Evolutionary conservation across 1,140 invertebrate species (phyloP).

Genomic region (Procambarus clarkii): DNA sequence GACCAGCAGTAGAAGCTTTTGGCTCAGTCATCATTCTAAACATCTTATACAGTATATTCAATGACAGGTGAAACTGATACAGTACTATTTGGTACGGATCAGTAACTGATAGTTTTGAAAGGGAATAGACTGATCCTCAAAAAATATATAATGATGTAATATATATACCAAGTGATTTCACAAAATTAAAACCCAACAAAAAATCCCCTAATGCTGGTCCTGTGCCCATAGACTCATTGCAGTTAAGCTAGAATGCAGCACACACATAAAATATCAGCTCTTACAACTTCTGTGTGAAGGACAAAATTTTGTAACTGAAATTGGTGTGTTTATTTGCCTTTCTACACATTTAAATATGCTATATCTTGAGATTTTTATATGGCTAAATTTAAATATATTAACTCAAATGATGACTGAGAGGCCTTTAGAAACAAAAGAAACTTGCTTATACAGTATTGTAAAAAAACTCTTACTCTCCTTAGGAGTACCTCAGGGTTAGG

Average conservation of each 20-base stretch:
- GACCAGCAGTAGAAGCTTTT: not conserved
- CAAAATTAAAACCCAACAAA: not conserved
- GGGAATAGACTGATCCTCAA: not conserved
- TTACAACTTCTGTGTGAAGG: not conserved
- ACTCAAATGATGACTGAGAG: too few relatives aligned
- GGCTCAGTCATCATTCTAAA: not conserved
- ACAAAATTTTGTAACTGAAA: not conserved
- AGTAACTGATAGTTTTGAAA: not conserved
- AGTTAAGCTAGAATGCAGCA: not conserved
- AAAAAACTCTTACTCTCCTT: too few relatives aligned
- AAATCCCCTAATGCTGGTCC: conserved; percentile 16
- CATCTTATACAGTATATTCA: not conserved
- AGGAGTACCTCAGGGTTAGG: not conserved
- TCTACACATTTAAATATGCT: not conserved
- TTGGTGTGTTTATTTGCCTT: not conserved
- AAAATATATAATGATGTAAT: not conserved
- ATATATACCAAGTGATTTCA: not conserved
- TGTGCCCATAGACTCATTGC: not conserved
- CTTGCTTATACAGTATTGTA: too few relatives aligned
- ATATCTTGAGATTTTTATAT: not conserved
- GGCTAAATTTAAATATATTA: not conserved
- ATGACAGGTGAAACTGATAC: not conserved
- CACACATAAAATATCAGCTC: not conserved
- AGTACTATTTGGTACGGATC: not conserved
- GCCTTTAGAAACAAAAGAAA: too few relatives aligned